Percentiles rank a stretch among this genome's conserved stretches.
phyloP scores from a whole-genome alignment of 2,113 vertebrate species.

The Ceuthmochares aereus region DNA sequence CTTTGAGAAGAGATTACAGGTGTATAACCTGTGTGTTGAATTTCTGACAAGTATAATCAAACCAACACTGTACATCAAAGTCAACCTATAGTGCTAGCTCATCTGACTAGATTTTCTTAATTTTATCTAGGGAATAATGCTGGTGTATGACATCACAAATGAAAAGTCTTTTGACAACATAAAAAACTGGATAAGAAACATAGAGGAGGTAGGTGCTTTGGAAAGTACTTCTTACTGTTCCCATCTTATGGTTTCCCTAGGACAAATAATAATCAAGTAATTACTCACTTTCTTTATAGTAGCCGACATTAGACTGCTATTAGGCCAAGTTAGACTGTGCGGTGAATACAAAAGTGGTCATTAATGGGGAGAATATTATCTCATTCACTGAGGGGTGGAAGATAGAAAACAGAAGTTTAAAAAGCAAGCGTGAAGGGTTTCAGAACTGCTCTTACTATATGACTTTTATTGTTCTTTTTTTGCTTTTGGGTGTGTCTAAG shows the following conservation, averaged over 20 bases:
- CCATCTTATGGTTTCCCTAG: not conserved
- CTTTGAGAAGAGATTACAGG: not conserved
- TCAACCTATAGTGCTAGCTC: not conserved
- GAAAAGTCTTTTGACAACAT: slow-evolving; percentile 99
- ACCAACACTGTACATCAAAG: not conserved
- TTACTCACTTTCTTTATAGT: not conserved
- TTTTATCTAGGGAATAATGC: slow-evolving; percentile 90
- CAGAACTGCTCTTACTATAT: not conserved
- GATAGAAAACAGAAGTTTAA: not conserved
- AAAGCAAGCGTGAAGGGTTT: not conserved
- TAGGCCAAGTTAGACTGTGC: not conserved
- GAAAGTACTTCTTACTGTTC: not conserved
- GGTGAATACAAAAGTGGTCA: not conserved
- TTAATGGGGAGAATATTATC: not conserved
- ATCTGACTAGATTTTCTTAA: slow-evolving; percentile 11
- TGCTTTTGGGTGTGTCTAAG: not conserved
- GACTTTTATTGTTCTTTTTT: not conserved
- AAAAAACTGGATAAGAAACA: slow-evolving; percentile 99
- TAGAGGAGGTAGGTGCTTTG: slow-evolving; percentile 89
- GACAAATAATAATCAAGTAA: not conserved
- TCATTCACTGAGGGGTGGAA: not conserved
- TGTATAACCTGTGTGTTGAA: not conserved
- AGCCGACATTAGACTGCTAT: not conserved
- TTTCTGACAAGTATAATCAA: not conserved
- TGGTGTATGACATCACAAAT: slow-evolving; percentile 98